A percentile compares a stretch with the other conserved stretches of the same genome.
Conservation (phyloP, 2,113 vertebrate genomes). For the Bos taurus region ARS-UCD2.0 NC_037350.1:34487001-34487500, state of each 20-base stretch:
- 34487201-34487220: background rate
- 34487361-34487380: background rate
- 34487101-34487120: background rate
- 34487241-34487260: background rate
- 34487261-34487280: background rate
- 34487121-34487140: background rate
- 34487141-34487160: background rate
- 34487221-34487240: background rate
- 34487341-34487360: background rate
- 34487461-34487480: conserved; percentile 19
- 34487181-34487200: background rate
- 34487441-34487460: conserved; percentile 45
- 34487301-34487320: background rate
- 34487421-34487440: background rate
- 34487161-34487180: background rate
- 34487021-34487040: background rate
- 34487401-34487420: background rate
- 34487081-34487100: background rate
- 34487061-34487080: background rate
- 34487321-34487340: background rate
- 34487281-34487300: background rate
- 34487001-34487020: background rate
- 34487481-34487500: conserved; percentile 49
- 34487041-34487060: background rate
- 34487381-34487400: background rate